phyloP scores from a whole-genome alignment of 1,140 invertebrate genomes.

The Orius laevigatus region DNA sequence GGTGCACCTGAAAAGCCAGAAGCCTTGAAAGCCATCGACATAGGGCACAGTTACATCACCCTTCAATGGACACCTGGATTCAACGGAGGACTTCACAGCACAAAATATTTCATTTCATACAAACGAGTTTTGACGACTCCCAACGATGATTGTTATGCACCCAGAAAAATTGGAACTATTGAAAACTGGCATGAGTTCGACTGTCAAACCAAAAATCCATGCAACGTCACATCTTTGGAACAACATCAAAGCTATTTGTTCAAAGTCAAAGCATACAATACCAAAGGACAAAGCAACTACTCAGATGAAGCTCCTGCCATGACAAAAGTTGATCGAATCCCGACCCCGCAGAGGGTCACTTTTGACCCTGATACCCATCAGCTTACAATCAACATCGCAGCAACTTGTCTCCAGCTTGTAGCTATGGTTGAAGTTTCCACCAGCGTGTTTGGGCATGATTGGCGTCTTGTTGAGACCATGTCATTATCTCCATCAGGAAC shows the following conservation, averaged over 20 bases:
- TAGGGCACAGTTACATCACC: constrained; percentile 58
- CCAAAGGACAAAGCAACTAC: constrained; percentile 66
- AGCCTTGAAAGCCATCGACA: constrained; percentile 45
- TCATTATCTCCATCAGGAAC: constrained; percentile 47
- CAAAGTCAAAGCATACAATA: constrained; percentile 72
- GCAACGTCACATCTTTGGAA: constrained; percentile 65
- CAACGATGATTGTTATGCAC: constrained; percentile 25
- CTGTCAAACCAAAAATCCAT: constrained; percentile 68
- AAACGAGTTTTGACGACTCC: constrained; percentile 38
- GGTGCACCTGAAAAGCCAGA: constrained; percentile 68
- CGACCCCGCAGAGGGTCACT: constrained; percentile 58
- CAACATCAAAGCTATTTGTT: constrained; percentile 70
- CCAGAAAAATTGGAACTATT: constrained; percentile 39
- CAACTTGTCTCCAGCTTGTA: constrained; percentile 54
- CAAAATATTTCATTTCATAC: constrained; percentile 69
- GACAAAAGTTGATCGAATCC: constrained; percentile 69
- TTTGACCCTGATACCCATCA: constrained; percentile 59
- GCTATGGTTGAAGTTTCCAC: constrained; percentile 27
- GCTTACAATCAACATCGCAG: constrained; percentile 56
- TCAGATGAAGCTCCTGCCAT: constrained; percentile 61
- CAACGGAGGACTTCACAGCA: constrained; percentile 69
- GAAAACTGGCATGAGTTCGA: constrained; percentile 55
- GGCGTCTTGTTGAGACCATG: constrained; percentile 52
- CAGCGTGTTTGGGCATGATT: constrained; percentile 35
- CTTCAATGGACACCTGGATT: constrained; percentile 75